These are phyloP conservation scores for Phrynocephalus guinanensis DNA, from an alignment of 2,797 vertebrate genomes.

Conservation along the genomic window DNA sequence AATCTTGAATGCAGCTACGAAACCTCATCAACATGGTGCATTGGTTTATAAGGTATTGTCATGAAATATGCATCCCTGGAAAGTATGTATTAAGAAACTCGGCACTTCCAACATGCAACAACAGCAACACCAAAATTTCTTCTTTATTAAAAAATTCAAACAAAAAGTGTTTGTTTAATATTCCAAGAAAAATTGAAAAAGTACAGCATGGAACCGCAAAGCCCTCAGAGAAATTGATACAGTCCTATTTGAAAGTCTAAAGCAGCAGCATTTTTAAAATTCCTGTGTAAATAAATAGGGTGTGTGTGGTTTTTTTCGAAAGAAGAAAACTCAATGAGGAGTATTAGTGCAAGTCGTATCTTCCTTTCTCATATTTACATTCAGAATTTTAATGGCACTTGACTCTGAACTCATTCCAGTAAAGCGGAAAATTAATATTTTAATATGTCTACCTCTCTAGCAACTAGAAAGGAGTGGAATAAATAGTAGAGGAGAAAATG, in stretches of 20 bases:
- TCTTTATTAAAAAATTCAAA: not conserved
- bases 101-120: not conserved
- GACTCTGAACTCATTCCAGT: conserved; percentile 83
- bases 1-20: rapidly evolving
- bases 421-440: conserved; percentile 89
- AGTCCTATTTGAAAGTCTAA: conserved; percentile 23
- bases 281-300: conserved; percentile 66
- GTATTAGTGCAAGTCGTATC: conserved; percentile 73
- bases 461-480: conserved; percentile 75
- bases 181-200: not conserved
- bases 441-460: conserved; percentile 79
- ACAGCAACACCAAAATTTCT: not conserved
- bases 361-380: conserved; percentile 74
- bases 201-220: not conserved
- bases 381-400: conserved; percentile 72
- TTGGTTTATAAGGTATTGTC: not conserved
- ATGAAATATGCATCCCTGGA: not conserved
- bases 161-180: not conserved
- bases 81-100: not conserved
- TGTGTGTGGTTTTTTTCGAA: not conserved
- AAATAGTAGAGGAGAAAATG: conserved; percentile 71
- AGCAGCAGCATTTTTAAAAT: conserved; percentile 27
- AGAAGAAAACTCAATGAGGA: conserved; percentile 60
- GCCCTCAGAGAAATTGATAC: not conserved
- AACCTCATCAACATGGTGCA: not conserved